phyloP scores from a whole-genome alignment of 53 echinoderm and acorn worm species.

The Echinometra lucunter region DNA sequence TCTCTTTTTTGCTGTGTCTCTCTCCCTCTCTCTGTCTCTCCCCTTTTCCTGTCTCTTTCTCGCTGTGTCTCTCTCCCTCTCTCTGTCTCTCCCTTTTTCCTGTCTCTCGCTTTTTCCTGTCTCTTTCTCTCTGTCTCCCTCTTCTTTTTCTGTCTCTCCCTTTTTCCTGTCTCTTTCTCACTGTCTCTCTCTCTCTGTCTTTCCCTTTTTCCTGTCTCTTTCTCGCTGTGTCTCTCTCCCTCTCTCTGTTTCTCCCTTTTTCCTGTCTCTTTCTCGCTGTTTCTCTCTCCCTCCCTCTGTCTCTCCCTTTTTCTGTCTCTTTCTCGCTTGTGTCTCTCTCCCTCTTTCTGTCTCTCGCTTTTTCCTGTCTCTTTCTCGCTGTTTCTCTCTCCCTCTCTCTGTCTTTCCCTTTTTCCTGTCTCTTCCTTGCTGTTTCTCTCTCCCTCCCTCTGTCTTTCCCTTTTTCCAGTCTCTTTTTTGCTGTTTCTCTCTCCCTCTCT shows the following conservation, averaged over 20 bases:
- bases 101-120: neutral
- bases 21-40: neutral
- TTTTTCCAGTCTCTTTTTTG: too few species aligned
- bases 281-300: neutral
- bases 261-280: too few species aligned
- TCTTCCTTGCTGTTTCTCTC: too few species aligned
- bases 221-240: too few species aligned
- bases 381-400: neutral
- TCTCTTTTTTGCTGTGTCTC: neutral
- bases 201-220: neutral
- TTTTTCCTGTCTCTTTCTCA: neutral
- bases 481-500: too few species aligned
- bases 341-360: neutral
- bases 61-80: neutral
- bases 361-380: too few species aligned
- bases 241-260: neutral
- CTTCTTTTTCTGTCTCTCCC: neutral
- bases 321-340: neutral
- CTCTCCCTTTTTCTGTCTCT: neutral
- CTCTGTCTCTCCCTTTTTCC: neutral
- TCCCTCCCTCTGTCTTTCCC: too few species aligned
- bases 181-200: neutral
- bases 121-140: neutral
- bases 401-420: neutral
- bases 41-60: neutral